Evolutionary conservation across 2,797 vertebrate genomes (phyloP), one percentile per base, ranked within the genome.

Genomic region (Poecilia gillii): DNA sequence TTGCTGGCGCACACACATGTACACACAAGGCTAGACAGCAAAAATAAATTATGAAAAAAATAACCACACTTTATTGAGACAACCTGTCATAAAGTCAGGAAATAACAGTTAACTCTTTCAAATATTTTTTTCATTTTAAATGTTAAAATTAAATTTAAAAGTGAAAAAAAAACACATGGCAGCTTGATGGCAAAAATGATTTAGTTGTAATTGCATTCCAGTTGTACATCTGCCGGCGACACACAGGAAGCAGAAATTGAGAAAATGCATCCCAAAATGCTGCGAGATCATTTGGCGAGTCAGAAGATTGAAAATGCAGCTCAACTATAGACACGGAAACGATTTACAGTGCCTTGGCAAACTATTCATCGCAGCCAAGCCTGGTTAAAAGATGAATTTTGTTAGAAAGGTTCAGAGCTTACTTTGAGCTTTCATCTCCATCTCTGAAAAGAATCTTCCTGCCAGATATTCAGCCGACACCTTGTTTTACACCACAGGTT

Each of bases 401-500:
- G 41, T 75, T 28, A 36, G 74, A 23, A 64, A 49, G 49, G 80
- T 76, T 59, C 79, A 64, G 75, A 72, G 78, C 81, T 87, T 62
- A 68, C 79, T 83, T 85, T 78, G 53, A 71, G 77, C 49, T 81
- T 39, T 73, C 25, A 72, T 72, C 53, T 77, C 53, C 25, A 57
- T 80, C 68, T 77, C 59, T 72, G 33, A 75, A n/a, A 70, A 73
- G 71, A 84, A 62, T 82, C 77, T 75, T 66, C 83, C 80, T 85
- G 79, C 85, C 77, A 85, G 80, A 88, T 73, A 84, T 82, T 84
- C 74, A 80, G 83, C 78, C 39, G 74, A 70, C 76, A 79, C 76
- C 77, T 84, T 87, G 81, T 81, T 80, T 87, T 75, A 82, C 86
- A 73, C 78, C 31, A 72, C 59, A 81, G 76, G 84, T 79, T 84